These are phyloP conservation scores for Montipora cactus DNA, from an alignment of 64 coral and sea anemone species.

Conservation along the genomic window DNA sequence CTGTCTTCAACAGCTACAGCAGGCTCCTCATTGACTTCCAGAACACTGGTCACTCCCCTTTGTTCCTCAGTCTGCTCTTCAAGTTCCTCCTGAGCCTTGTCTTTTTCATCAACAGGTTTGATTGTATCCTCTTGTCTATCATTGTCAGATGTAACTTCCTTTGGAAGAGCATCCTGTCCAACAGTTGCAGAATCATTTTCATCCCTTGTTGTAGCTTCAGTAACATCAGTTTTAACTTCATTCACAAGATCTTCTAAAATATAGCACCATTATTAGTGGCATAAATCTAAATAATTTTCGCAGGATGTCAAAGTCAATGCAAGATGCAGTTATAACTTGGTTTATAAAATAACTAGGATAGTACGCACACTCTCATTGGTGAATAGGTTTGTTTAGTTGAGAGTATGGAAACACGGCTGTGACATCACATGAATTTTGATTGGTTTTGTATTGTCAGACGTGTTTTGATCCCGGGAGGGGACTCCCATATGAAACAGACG, in stretches of 20 bases:
- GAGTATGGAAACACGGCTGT: no score
- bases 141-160: neutral
- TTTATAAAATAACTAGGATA: no score
- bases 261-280: constrained; percentile 10
- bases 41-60: neutral
- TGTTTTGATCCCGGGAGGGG: no score
- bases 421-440: no score
- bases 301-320: neutral
- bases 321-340: neutral
- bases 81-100: neutral
- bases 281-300: no score
- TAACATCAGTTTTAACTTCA: neutral
- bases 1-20: neutral
- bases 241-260: constrained; percentile 15
- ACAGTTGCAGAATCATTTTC: neutral
- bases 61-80: neutral
- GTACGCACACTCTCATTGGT: no score
- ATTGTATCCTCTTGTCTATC: neutral
- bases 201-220: neutral
- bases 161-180: neutral
- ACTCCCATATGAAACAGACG: no score
- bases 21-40: neutral
- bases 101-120: neutral
- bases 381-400: no score
- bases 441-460: no score